Evolutionary conservation across 2,113 vertebrate species (phyloP).

Genomic region (Microtus richardsoni): DNA sequence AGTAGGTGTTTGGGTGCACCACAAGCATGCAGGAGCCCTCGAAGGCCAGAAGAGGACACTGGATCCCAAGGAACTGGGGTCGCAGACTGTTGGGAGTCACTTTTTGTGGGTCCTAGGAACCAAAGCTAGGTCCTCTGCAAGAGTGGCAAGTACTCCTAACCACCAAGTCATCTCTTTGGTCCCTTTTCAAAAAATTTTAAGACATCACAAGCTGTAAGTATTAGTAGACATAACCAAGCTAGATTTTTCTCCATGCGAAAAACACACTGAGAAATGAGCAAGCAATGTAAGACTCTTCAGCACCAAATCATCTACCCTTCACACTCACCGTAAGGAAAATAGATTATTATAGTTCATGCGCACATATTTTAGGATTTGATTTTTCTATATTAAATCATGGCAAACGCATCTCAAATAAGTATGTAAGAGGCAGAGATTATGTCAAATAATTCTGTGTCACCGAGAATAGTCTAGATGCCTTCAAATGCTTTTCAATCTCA

Average conservation of each 20-base stretch:
- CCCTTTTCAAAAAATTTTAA: background rate
- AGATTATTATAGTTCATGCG: background rate
- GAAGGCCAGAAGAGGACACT: background rate
- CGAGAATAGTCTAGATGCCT: slow-evolving; percentile 22
- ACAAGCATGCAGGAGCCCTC: background rate
- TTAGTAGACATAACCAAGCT: background rate
- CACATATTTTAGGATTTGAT: background rate
- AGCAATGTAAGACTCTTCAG: background rate
- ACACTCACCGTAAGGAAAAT: background rate
- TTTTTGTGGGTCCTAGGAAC: background rate
- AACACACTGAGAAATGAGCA: background rate
- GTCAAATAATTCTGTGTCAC: slow-evolving; percentile 31
- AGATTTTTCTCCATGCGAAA: background rate
- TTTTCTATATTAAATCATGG: slow-evolving; percentile 16
- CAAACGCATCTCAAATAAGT: background rate
- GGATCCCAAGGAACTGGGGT: background rate
- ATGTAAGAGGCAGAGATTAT: background rate
- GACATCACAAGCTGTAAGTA: slow-evolving; percentile 19
- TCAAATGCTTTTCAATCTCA: slow-evolving; percentile 37
- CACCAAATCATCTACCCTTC: background rate
- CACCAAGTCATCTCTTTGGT: background rate
- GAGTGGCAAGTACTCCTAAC: background rate
- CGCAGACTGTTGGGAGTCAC: background rate
- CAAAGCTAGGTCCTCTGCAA: background rate
- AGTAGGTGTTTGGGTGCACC: background rate